Evolutionary conservation across 2,113 vertebrate genomes (phyloP).

Genomic region (Neogobius melanostomus): DNA sequence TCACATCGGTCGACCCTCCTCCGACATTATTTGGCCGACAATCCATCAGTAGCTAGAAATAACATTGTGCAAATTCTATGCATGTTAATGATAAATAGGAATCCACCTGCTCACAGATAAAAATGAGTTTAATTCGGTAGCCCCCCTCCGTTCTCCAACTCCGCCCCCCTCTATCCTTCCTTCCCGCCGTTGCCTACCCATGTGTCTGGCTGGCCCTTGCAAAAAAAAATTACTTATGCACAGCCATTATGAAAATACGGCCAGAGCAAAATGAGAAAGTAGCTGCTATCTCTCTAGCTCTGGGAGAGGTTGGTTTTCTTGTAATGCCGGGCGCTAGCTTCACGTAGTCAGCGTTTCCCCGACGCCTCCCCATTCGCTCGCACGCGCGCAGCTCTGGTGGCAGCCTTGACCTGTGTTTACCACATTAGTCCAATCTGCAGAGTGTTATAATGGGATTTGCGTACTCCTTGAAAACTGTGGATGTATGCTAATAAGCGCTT

Average conservation of each 20-base stretch:
- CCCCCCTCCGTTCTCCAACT: conserved; percentile 52
- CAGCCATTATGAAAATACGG: conserved; percentile 99
- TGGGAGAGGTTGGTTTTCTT: conserved; percentile 66
- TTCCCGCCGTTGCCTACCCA: conserved; percentile 62
- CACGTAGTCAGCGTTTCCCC: conserved; percentile 93
- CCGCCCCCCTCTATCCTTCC: neutral
- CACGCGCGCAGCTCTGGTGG: conserved; percentile 82
- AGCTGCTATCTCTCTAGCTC: conserved; percentile 90
- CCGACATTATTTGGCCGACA: conserved; percentile 99
- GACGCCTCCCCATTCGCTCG: conserved; percentile 17
- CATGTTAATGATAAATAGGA: conserved; percentile 99
- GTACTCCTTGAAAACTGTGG: conserved; percentile 79
- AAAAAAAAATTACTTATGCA: conserved; percentile 98
- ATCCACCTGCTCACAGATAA: conserved; percentile 99
- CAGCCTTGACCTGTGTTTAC: conserved; percentile 95
- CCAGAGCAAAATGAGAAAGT: conserved; percentile 99
- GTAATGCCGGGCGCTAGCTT: conserved; percentile 82
- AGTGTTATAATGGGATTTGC: conserved; percentile 98
- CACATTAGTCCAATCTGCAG: conserved; percentile 95
- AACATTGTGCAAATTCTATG: conserved; percentile 99
- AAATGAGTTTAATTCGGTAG: conserved; percentile 98
- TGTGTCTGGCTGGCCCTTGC: conserved; percentile 89
- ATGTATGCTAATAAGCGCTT: conserved; percentile 29
- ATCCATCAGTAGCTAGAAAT: conserved; percentile 99
- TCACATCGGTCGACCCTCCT: conserved; percentile 70